Conservation (phyloP, 1,140 invertebrate species). For the Conus ventricosus region DNA sequence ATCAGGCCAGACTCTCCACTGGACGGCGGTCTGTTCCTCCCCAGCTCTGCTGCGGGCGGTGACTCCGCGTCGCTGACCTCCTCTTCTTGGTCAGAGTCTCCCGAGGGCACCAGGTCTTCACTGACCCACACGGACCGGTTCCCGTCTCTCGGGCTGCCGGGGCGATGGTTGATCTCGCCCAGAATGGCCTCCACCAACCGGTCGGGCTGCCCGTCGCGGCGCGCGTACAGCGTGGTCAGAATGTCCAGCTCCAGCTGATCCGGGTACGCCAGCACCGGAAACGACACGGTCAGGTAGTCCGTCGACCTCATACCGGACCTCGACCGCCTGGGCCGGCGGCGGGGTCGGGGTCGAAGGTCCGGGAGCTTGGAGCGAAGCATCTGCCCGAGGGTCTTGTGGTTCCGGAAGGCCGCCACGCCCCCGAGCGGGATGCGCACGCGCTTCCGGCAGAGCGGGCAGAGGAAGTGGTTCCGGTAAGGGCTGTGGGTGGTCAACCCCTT, state of each 20-base stretch:
- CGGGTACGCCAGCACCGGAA: background rate
- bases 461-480: background rate
- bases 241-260: background rate
- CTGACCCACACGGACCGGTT: background rate
- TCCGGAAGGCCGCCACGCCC: background rate
- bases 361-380: background rate
- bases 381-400: background rate
- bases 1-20: background rate
- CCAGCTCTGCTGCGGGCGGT: background rate
- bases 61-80: background rate
- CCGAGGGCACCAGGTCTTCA: background rate
- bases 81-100: background rate
- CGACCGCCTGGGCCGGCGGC: background rate
- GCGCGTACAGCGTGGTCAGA: background rate
- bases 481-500: background rate
- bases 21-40: background rate
- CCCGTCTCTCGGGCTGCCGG: background rate
- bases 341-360: background rate
- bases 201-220: background rate
- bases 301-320: background rate
- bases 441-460: slow-evolving; percentile 11
- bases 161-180: background rate
- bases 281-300: background rate
- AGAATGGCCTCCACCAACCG: background rate
- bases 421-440: background rate